Percentiles rank a stretch among this genome's conserved stretches.
phyloP scores from a whole-genome alignment of 2,888 invertebrate genomes.

The Eucera pruinosa region DNA sequence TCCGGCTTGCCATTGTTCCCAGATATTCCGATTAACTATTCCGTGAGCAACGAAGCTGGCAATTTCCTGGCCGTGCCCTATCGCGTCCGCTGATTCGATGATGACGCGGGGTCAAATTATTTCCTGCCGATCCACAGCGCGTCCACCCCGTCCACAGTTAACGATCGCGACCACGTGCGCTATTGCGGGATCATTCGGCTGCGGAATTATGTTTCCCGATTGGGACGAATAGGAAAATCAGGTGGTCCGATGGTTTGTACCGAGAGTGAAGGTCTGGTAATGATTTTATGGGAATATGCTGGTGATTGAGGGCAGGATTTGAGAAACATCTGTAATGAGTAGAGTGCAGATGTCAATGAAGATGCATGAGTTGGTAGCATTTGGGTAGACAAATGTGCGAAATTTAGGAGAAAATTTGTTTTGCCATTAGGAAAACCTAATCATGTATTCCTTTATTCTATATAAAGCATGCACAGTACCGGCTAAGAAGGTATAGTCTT shows the following conservation, averaged over 20 bases:
- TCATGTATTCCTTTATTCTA: no score
- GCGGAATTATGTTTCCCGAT: conserved; percentile 37
- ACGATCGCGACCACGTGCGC: conserved; percentile 50
- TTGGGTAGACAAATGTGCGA: no score
- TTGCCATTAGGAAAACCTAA: no score
- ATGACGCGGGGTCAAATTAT: conserved; percentile 66
- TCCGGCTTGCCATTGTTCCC: conserved; percentile 57
- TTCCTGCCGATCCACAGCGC: conserved; percentile 58
- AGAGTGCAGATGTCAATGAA: no score
- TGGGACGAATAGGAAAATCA: conserved; percentile 12
- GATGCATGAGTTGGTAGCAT: no score
- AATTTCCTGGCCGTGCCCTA: conserved; percentile 65
- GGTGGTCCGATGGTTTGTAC: background rate
- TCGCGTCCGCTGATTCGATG: conserved; percentile 59
- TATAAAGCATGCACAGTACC: no score
- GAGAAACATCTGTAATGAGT: no score
- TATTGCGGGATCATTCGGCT: conserved; percentile 19
- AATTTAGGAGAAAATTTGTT: no score
- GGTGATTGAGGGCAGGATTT: background rate
- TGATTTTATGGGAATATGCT: background rate
- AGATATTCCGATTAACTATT: conserved; percentile 66
- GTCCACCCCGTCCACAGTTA: conserved; percentile 33
- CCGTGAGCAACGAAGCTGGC: conserved; percentile 62
- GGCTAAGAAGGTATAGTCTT: no score
- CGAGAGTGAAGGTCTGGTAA: no score